Evolutionary conservation across 2,113 vertebrate species (phyloP).

Genomic region (Malaclemys terrapin): DNA sequence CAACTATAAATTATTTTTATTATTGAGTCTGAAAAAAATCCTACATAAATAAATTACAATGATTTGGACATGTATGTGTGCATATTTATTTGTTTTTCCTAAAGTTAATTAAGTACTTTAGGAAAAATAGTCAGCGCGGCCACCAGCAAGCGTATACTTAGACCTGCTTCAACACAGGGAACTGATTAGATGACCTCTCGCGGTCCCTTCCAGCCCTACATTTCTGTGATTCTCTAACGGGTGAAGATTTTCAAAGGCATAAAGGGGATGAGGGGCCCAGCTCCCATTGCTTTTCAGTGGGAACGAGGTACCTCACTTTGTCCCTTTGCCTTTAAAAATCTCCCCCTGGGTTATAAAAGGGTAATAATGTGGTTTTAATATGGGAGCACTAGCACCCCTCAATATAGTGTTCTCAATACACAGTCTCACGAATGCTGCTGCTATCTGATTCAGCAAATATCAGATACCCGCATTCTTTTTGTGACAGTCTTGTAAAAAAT

Average conservation of each 20-base stretch:
- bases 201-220: not conserved
- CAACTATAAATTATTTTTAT: too few relatives aligned
- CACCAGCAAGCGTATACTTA: not conserved
- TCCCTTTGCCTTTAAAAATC: not conserved
- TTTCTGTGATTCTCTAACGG: not conserved
- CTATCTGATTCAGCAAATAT: not conserved
- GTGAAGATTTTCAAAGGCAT: not conserved
- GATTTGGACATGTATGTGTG: too few relatives aligned
- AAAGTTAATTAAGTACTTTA: too few relatives aligned
- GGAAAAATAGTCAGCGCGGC: too few relatives aligned
- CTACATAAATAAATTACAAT: too few relatives aligned
- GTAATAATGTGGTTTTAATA: not conserved
- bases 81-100: too few relatives aligned
- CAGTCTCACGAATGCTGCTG: not conserved
- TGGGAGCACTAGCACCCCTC: not conserved
- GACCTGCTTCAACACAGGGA: not conserved
- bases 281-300: not conserved
- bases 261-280: not conserved
- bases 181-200: not conserved
- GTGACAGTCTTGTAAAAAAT: too few relatives aligned
- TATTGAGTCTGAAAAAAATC: too few relatives aligned
- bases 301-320: not conserved
- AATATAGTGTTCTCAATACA: too few relatives aligned
- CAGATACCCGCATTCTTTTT: not conserved
- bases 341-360: not conserved